phyloP scores from a whole-genome alignment of 2,797 vertebrate genomes.

The Chelidonichthys spinosus region DNA sequence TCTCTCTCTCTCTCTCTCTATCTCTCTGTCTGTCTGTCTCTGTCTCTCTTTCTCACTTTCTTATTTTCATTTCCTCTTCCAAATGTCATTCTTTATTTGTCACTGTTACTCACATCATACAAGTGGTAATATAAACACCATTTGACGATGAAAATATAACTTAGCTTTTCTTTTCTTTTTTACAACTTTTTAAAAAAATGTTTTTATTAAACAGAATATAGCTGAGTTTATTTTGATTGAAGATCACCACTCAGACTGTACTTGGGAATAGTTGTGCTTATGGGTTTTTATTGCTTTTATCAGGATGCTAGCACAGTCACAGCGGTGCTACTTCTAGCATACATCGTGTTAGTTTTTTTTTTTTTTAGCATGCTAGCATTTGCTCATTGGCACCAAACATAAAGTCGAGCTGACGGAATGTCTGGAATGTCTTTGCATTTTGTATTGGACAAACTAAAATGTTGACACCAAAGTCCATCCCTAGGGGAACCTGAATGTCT shows the following conservation, averaged over 20 bases:
- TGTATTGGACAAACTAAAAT: not conserved
- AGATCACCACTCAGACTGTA: not conserved
- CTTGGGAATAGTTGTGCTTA: not conserved
- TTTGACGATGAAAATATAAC: not conserved
- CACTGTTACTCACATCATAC: not conserved
- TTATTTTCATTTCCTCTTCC: not conserved
- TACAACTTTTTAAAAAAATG: not conserved
- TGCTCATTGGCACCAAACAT: not conserved
- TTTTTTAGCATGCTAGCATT: slow-evolving; percentile 5
- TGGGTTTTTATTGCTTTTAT: no score
- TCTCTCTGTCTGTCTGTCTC: slow-evolving; percentile 1
- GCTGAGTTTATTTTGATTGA: not conserved
- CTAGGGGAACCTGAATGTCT: not conserved
- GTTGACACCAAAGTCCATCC: not conserved
- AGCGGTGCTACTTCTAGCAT: not conserved
- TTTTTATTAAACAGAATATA: not conserved
- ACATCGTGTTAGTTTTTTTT: not conserved
- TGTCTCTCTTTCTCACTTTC: not conserved
- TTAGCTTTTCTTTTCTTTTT: no score
- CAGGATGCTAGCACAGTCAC: not conserved
- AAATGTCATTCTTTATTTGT: slow-evolving; percentile 24
- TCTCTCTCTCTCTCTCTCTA: slow-evolving; percentile 9
- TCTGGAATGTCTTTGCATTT: not conserved
- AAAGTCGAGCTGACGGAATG: not conserved
- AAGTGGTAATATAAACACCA: slow-evolving; percentile 4